Evolutionary conservation across 1,140 invertebrate species (phyloP), one percentile per base, ranked within the genome.

Genomic region (Elymnias hypermnestra): DNA sequence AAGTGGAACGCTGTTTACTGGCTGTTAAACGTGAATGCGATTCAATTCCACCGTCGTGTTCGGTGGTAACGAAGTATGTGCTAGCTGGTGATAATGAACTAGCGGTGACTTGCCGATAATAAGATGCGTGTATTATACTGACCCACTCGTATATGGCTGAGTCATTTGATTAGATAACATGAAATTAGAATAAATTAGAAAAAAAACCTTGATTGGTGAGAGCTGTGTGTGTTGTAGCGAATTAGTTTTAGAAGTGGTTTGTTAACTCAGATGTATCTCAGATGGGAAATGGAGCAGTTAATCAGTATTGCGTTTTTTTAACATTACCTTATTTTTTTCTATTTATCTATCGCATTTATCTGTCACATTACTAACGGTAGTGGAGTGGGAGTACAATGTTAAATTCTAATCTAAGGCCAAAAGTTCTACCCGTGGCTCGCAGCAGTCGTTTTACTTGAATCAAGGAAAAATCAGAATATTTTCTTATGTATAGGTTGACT

Each of bases 11-110:
- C 62, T 72, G 67, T 73, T 78, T 75, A 69, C 67, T 68, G 64
- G 66, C 74, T 78, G 77, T 76, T 78, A 76, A 72, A 78, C 52
- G 65, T 73, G 72, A 78, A 76, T 78, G 74, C 63, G 63, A 78
- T 79, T 73, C 72, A 75, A 79, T 76, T 72, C 67, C 68, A 62
- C 51, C 57, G 54, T 59, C 60, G 60, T 66, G 72, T 73, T 62
- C 53, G 42, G 52, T 57, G 56, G 61, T 68, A 72, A 68, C 61
- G 61, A 67, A 70, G 58, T 57, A 43, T 63, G 53, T 63, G 58
- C 53, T 50, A 56, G 50, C 29, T 15, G 26, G 35, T 54, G 61
- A 53, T 72, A 76, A 75, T 74, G 72, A 73, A 74, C 52, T 55
- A 56, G 57, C 50, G 62, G 64, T 72, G 70, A 73, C 65, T 70